Base-by-base conservation (phyloP, 1,140 invertebrate genomes). In the Bactericera cockerelli region DNA sequence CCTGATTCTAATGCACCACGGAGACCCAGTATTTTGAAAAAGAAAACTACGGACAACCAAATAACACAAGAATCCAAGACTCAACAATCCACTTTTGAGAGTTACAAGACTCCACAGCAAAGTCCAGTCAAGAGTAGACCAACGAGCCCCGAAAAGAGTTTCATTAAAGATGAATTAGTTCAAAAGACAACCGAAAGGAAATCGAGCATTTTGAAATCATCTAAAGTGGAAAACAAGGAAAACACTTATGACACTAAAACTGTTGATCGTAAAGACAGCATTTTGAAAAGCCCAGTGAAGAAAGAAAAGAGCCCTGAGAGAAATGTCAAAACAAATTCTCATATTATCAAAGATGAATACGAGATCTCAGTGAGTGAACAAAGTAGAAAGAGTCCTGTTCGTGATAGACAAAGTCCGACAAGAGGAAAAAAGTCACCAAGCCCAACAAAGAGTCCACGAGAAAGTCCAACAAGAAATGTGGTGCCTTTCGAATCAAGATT, bases 1-100 rank as follows among this genome's bases (percentile, higher is more conserved):
- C 57, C 57, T 1, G 38, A 58, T 49, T 49, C 42, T 4, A 49
- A 16, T 6, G n/a, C 22, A 19, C 42, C 42, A 22, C n/a, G 42
- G 42, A 56, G 61, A 55, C 11, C 33, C 19, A 28, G 26, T 55
- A 38, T 55, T 19, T 25, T 55, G 42, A 42, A 59, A 21, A 49
- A 28, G 38, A 60, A 58, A 26, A 55, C 19, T 16, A 59, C 22
- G 6, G 42, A 49, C 22, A 49, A n/a, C 19, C 42, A 49, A 49
- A 49, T 22, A 19, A 49, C 42, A 19, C n/a, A 49, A 19, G 42
- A 49, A n/a, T 4, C 42, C 4, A 49, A 49, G 8, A 10, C 22
- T 16, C 42, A 49, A 4, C 10, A 10, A 10, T 36, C 33, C 33
- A 19, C 22, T 4, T 6, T n/a, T n/a, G 42, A 6, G 6, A 49